Conservation (phyloP, 2,888 invertebrate species). For the Thalpophila matura region DNA sequence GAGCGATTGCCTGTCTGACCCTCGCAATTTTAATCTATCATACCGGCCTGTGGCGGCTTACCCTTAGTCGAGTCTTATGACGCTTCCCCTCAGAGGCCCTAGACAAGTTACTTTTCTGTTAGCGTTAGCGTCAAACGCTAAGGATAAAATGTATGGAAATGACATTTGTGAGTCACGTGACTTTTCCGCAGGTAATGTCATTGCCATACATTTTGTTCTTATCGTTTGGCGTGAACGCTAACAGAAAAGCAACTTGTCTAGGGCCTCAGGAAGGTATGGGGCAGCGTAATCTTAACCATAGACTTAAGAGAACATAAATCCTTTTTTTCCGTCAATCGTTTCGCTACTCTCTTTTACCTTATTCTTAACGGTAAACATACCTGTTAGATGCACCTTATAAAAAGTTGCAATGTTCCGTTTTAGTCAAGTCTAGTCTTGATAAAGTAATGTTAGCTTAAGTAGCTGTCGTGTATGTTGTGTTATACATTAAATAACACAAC, state of each 20-base stretch:
- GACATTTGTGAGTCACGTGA: too few species aligned
- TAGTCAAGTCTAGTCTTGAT: slow-evolving; percentile 2
- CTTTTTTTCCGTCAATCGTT: slow-evolving; percentile 13
- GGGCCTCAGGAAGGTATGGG: slow-evolving; percentile 21
- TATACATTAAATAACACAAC: slow-evolving; percentile 1
- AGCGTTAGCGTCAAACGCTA: too few species aligned
- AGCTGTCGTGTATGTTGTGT: too few species aligned
- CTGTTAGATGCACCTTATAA: background rate
- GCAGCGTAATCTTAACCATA: slow-evolving; percentile 10
- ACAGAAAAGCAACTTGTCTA: too few species aligned
- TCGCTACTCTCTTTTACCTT: slow-evolving; percentile 24
- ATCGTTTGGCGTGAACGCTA: too few species aligned
- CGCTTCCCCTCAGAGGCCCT: slow-evolving; percentile 17
- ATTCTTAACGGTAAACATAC: slow-evolving; percentile 9
- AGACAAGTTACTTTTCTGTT: too few species aligned
- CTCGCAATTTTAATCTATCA: slow-evolving; percentile 17
- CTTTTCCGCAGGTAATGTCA: too few species aligned
- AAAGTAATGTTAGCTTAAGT: background rate
- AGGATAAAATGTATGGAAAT: too few species aligned
- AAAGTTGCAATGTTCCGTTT: slow-evolving; percentile 24
- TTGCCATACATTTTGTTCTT: too few species aligned
- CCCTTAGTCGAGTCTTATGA: slow-evolving; percentile 31
- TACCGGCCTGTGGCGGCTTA: slow-evolving; percentile 8
- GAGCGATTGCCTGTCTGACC: background rate
- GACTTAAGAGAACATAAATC: slow-evolving; percentile 16